Evolutionary conservation across 2,797 vertebrate genomes (phyloP), one percentile per base, ranked within the genome.

Genomic region (Podarcis lilfordi): DNA sequence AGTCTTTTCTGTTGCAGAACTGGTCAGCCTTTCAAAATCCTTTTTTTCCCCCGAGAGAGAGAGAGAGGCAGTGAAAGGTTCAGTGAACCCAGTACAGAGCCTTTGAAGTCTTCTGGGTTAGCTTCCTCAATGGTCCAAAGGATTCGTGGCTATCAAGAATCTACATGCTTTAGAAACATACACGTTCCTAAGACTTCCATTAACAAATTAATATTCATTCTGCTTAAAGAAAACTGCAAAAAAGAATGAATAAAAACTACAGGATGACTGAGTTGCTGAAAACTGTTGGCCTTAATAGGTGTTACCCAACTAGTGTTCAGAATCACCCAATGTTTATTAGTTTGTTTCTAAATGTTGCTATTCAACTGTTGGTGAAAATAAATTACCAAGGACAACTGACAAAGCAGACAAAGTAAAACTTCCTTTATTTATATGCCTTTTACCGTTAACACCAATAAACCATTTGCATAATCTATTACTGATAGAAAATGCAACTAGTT

Each of bases 141-240:
- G 68, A 13, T 29, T 84, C 61, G 25, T 86, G 2, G 8, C 27
- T 10, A 0, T 4, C 55, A 29, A 89, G 45, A 9, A 29, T 5
- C 37, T 37, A 32, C n/a, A 2, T 9, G 86, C 40, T 35, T 79
- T 64, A 91, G 88, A 80, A 50, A 27, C 7, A 90, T 79, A 74
- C 0, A 3, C 17, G 87, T 84, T 0, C 43, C 35, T 5, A 86
- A 61, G 78, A 86, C 15, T 45, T 64, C 23, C 74, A 32, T 29
- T 66, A 37, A 75, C n/a, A 89, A 10, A 82, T 25, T 29, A 87
- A 74, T 86, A 76, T 78, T 0, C 77, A 3, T 64, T 40, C 11
- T n/a, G 35, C 15, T 80, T 25, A 75, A 0, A 2, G 8, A 2
- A 8, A 6, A 90, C 78, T 72, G 23, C 76, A n/a, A 5, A 32